Evolutionary conservation across 2,113 vertebrate genomes (phyloP).

Genomic region (Centrocercus urophasianus): DNA sequence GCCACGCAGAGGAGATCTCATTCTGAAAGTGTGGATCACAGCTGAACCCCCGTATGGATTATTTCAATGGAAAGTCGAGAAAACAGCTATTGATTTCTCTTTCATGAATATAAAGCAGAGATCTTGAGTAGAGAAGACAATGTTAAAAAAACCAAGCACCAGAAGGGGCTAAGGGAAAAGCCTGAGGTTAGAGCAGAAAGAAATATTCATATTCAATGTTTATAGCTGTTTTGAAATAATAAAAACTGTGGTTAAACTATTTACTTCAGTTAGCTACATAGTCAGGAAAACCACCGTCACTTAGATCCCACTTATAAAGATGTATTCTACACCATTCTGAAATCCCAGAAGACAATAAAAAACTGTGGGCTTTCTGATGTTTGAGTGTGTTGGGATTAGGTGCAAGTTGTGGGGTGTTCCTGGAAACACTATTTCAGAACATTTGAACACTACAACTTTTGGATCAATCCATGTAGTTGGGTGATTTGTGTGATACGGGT

Average conservation of each 20-base stretch:
- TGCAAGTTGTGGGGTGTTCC: neutral
- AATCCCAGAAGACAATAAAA: neutral
- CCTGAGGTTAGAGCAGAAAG: neutral
- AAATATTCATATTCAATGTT: neutral
- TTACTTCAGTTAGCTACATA: neutral
- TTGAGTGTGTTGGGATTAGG: neutral
- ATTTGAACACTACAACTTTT: too few relatives aligned
- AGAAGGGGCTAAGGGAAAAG: neutral
- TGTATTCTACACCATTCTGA: neutral
- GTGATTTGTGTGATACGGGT: neutral
- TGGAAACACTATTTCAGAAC: neutral
- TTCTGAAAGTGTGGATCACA: neutral
- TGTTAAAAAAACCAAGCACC: neutral
- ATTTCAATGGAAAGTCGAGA: neutral
- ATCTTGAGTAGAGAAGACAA: neutral
- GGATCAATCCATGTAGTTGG: neutral
- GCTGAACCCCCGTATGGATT: neutral
- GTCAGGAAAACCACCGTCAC: fast-evolving
- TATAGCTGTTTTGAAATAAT: neutral
- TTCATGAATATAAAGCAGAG: neutral
- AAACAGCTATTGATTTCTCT: neutral
- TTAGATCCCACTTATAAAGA: neutral
- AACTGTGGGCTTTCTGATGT: neutral
- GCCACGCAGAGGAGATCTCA: neutral
- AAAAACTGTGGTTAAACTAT: neutral